Percentiles rank a stretch among this genome's conserved stretches.
phyloP scores from a whole-genome alignment of 2,113 vertebrate genomes.

The Pachycephala philippinensis region DNA sequence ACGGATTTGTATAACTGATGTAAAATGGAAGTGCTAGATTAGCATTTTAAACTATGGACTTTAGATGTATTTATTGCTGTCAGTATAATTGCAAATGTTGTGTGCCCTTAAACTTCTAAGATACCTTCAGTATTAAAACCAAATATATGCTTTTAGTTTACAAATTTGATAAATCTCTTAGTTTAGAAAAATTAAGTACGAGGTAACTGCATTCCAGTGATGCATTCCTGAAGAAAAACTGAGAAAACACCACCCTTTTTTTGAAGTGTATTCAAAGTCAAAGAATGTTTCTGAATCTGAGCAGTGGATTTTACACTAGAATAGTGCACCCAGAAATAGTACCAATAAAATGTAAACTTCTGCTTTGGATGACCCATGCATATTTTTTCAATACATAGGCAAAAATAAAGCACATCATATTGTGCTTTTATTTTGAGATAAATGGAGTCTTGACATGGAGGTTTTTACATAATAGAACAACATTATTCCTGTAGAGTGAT shows the following conservation, averaged over 20 bases:
- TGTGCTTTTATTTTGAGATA: background rate
- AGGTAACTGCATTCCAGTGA: background rate
- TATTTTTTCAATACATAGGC: background rate
- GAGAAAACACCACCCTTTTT: background rate
- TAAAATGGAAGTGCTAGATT: background rate
- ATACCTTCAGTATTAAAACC: background rate
- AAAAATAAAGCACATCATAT: background rate
- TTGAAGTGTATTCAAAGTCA: background rate
- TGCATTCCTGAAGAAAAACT: background rate
- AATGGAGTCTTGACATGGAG: background rate
- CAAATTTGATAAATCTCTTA: background rate
- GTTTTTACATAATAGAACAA: background rate
- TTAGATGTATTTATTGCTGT: background rate
- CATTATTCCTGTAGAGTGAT: background rate
- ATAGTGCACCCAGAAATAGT: background rate
- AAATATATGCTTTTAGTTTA: background rate
- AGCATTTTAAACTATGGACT: background rate
- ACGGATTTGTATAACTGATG: background rate
- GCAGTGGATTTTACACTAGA: background rate
- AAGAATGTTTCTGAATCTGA: background rate
- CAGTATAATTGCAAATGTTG: background rate
- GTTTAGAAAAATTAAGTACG: background rate
- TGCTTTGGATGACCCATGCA: background rate
- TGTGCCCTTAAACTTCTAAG: background rate
- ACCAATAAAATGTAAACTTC: background rate